Base-by-base conservation (phyloP, 1,140 invertebrate genomes). In the Drosophila ogumai region DNA sequence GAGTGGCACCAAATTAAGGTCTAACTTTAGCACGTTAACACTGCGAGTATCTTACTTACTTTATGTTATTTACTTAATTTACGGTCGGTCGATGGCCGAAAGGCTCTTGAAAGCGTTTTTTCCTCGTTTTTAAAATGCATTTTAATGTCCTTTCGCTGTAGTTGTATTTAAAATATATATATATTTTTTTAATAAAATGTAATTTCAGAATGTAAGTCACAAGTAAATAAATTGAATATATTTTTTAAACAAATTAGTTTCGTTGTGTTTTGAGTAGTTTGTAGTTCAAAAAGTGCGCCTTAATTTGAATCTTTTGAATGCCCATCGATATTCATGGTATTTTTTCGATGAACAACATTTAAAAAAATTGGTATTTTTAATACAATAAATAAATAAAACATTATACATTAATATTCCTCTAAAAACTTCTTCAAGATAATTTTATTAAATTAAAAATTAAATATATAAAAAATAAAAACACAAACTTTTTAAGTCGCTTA, bases 1-100 rank as follows among this genome's bases (percentile, higher is more conserved):
- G 85, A 81, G 82, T 84, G 38, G 63, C 72, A 87, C 68, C 74
- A 90, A 85, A 86, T 58, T 84, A 84, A 72, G 54, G 73, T 85
- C 36, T 73, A 84, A 67, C 52, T 68, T 47, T 77, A 60, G 55
- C 38, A 52, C 44, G n/a, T 59, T 55, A 52, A 55, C 61, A 41
- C 47, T 36, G 50, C 50, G 50, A 54, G 54, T 64, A 64, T 31
- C 38, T 63, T 22, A 31, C 60, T 9, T 43, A 40, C 57, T 8
- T 31, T 19, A 52, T 28, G 34, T 55, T 55, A 55, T 55, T 55
- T 40, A 54, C 36, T 54, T 1, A 40, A 41, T 40, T 40, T 25
- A 41, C 54, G 32, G 32, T 64, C 43, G 22, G 32, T 28, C 44
- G 44, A 13, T 13, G 66, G 57, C 43, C 61, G 81, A 84, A 84